Base-by-base conservation (phyloP, 1,140 invertebrate species). In the Zaprionus ornatus region DNA sequence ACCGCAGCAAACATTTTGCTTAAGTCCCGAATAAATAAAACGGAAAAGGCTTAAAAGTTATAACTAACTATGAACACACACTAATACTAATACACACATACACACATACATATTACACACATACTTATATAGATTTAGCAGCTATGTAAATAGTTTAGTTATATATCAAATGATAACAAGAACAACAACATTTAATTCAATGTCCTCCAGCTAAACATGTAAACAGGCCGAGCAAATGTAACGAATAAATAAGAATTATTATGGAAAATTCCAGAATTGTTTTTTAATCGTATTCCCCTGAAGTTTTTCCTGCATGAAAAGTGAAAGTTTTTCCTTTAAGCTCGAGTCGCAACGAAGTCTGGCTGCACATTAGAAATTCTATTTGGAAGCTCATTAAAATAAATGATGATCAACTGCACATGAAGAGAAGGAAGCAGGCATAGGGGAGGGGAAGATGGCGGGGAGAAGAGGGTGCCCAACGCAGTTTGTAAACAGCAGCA, bases 371-470 rank as follows among this genome's bases (percentile, higher is more conserved):
- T 74, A 55, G 70, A 90, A 90, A 90, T 90, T 90, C 85, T 82
- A 90, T 90, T 90, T 90, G 52, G 66, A 59, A 90, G 76, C 85
- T 90, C 85, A 90, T 90, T 90, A 90, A 90, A 90, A 82, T 90
- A 90, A 90, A 90, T 90, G 85, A 86, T 71, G 80, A 88, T 90
- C 73, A 78, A 75, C 81, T 79, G 76, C 65, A 63, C 21, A 61
- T 55, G 70, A 72, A 74, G 57, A 40, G 25, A 37, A 4, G 4
- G 40, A 17, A 45, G n/a, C 5, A 7, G 6, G 40, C 7, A n/a
- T n/a, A 17, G 7, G 19, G 3, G 19, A n/a, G 9, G 7, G 4
- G 50, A 15, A 1, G 48, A n/a, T 4, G 48, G 12, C 15, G n/a
- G 1, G 52, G 52, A 9, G 19, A 3, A 17, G 32, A 42, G 19